A percentile compares a stretch with the other conserved stretches of the same genome.
Evolutionary conservation across 2,888 invertebrate species (phyloP).

Genomic region (Drosophila monieri): DNA sequence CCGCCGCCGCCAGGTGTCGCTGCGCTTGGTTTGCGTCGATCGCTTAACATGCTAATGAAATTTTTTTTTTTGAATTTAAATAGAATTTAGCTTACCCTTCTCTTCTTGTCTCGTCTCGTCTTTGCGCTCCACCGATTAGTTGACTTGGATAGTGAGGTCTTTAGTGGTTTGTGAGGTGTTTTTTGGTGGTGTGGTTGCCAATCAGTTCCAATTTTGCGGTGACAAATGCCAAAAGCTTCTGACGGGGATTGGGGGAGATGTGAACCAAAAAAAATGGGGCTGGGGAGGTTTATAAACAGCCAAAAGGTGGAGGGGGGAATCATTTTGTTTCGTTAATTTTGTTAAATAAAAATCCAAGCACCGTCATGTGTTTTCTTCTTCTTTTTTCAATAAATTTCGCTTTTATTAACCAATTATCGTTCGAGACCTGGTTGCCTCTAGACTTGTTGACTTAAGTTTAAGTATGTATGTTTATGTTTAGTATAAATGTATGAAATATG

Average conservation of each 20-base stretch:
- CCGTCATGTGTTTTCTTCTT: constrained; percentile 50
- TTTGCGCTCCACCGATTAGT: constrained; percentile 37
- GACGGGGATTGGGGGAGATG: constrained; percentile 50
- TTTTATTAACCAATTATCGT: constrained; percentile 77
- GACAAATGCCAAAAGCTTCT: constrained; percentile 57
- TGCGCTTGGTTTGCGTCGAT: constrained; percentile 38
- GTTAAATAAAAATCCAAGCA: constrained; percentile 68
- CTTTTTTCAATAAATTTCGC: constrained; percentile 64
- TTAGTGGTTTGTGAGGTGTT: constrained; percentile 32
- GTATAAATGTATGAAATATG: constrained; percentile 78
- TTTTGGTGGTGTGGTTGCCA: constrained; percentile 32
- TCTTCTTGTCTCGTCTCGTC: constrained; percentile 36
- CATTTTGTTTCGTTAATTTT: constrained; percentile 51
- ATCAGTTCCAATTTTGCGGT: constrained; percentile 63
- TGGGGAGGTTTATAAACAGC: constrained; percentile 32
- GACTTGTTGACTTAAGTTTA: constrained; percentile 63
- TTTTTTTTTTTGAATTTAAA: constrained; percentile 2
- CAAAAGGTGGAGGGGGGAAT: constrained; percentile 28
- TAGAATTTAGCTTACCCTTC: constrained; percentile 39
- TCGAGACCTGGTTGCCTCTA: constrained; percentile 39
- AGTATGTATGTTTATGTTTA: constrained; percentile 71
- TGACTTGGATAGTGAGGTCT: constrained; percentile 19
- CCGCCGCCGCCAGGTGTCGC: constrained; percentile 29
- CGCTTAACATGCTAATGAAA: constrained; percentile 32
- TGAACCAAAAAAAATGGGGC: constrained; percentile 30